Evolutionary conservation across 2,888 invertebrate species (phyloP).

Genomic region (Caenorhabditis sp.): DNA sequence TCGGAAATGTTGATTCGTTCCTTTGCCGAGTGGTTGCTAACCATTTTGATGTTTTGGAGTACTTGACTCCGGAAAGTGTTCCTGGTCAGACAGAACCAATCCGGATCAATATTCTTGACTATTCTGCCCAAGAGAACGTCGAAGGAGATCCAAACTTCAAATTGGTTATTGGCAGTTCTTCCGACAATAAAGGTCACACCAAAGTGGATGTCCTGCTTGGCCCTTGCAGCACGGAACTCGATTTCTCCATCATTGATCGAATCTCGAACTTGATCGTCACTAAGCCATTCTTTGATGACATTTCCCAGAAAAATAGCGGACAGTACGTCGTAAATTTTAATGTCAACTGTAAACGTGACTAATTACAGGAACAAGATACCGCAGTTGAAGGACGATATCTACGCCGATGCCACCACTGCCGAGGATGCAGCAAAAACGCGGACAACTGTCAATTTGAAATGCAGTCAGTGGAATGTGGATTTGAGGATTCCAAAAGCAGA

Average conservation of each 20-base stretch:
- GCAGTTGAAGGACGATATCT: slow-evolving; percentile 57
- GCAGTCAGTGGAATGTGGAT: slow-evolving; percentile 62
- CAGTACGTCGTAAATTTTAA: slow-evolving; percentile 18
- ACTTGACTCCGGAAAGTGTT: slow-evolving; percentile 60
- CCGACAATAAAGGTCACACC: slow-evolving; percentile 32
- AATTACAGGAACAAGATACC: slow-evolving; percentile 46
- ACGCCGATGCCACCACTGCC: not conserved
- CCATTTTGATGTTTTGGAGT: slow-evolving; percentile 70
- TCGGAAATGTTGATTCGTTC: slow-evolving; percentile 23
- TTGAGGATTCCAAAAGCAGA: slow-evolving; percentile 74
- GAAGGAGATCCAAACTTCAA: slow-evolving; percentile 66
- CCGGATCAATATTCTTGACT: slow-evolving; percentile 58
- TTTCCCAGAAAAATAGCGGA: not conserved
- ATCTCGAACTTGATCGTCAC: slow-evolving; percentile 65
- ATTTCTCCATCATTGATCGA: slow-evolving; percentile 77
- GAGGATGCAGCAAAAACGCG: slow-evolving; percentile 26
- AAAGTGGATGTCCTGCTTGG: slow-evolving; percentile 62
- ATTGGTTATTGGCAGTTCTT: slow-evolving; percentile 38
- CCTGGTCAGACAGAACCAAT: slow-evolving; percentile 30
- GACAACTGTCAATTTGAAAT: slow-evolving; percentile 39
- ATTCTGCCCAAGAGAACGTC: slow-evolving; percentile 60
- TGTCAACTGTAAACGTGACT: not conserved
- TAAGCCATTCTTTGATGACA: slow-evolving; percentile 66
- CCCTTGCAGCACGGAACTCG: slow-evolving; percentile 74
- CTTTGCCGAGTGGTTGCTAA: slow-evolving; percentile 57